Base-by-base conservation (phyloP, 2,888 invertebrate species). In the Cephus spinipes region DNA sequence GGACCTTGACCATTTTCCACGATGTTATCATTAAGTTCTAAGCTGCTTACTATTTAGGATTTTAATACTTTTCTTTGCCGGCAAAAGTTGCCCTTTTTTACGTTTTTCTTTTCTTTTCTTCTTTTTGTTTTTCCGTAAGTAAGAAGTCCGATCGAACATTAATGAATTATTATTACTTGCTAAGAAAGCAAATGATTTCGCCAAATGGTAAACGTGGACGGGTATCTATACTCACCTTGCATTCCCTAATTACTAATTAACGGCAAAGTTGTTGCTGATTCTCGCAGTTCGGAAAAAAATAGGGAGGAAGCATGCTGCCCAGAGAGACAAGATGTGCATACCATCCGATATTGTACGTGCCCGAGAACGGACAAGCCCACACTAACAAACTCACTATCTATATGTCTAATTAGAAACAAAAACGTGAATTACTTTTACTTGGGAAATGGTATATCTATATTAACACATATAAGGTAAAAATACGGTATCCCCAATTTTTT, bases 161-260 rank as follows among this genome's bases (percentile, higher is more conserved):
- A 55, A 55, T 23, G 55, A 55, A 9, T 23, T 40, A 23, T 55
- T 55, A 55, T 23, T 55, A 71, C 15, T 71, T 31, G n/a, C 30
- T 23, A 55, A n/a, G 69, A 31, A 36, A 73, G 69, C 36, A 71
- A 71, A 76, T 34, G 75, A 30, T 76, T 33, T 74, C 40, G 75
- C 74, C 36, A 30, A 73, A 74, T 33, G 68, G 55, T 34, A 69
- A 71, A 71, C 76, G 34, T 33, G 76, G 33, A 74, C 78, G 35
- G 30, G 76, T 71, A 55, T 55, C 23, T 55, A 55, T 75, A 77
- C 71, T 77, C 74, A 74, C 74, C 69, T 77, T 71, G 36, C 69
- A 40, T 69, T 75, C 76, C 68, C 78, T 78, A 78, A 78, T 78
- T 78, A 78, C 78, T 76, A 78, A 78, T 78, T 78, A 78, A 78